Conservation (phyloP, 1,140 invertebrate species). For the Drosophila trapezifrons region DNA sequence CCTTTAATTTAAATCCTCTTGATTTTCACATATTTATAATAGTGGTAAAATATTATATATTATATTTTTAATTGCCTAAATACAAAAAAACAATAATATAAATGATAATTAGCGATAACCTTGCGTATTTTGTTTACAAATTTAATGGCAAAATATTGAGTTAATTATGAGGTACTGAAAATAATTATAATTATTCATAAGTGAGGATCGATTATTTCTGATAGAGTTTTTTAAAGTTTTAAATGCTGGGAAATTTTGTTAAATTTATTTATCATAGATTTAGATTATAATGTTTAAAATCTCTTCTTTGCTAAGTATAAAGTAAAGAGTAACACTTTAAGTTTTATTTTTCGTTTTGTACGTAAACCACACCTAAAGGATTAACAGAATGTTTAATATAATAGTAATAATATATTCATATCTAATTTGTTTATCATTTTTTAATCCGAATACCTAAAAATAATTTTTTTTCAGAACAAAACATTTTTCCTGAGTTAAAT, state of each 20-base stretch:
- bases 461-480: too few relatives aligned
- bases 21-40: not conserved
- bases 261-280: not conserved
- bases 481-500: too few relatives aligned
- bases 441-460: too few relatives aligned
- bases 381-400: too few relatives aligned
- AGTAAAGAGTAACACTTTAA: too few relatives aligned
- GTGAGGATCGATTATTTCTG: not conserved
- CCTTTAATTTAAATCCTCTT: not conserved
- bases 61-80: not conserved
- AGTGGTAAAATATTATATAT: not conserved
- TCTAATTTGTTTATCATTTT: too few relatives aligned
- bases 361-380: too few relatives aligned
- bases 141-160: not conserved
- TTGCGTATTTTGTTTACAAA: not conserved
- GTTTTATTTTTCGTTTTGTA: too few relatives aligned
- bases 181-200: not conserved
- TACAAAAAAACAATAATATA: not conserved
- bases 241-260: too few relatives aligned
- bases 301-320: not conserved
- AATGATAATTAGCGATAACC: not conserved
- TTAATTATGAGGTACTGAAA: not conserved
- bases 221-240: too few relatives aligned
- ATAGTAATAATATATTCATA: too few relatives aligned
- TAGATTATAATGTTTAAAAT: not conserved